These are phyloP conservation scores for Monomorium pharaonis DNA, from an alignment of 1,140 invertebrate genomes.

Conservation along the genomic window DNA sequence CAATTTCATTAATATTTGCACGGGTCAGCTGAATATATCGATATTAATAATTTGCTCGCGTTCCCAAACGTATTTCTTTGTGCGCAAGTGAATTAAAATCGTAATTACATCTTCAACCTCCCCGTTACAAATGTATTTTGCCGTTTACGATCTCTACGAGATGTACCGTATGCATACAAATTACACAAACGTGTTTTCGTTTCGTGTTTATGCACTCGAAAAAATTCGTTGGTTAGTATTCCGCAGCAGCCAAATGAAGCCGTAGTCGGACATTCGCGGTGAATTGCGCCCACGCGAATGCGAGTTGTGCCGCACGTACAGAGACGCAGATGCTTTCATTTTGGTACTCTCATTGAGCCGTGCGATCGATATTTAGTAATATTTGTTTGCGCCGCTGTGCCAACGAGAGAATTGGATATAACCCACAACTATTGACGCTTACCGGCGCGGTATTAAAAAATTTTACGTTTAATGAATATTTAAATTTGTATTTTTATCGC, in stretches of 20 bases:
- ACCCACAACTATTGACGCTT: conserved; percentile 22
- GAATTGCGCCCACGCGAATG: not conserved
- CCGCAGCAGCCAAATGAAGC: conserved; percentile 18
- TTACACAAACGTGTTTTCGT: not conserved
- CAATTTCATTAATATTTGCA: not conserved
- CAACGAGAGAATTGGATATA: not conserved
- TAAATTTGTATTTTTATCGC: not conserved
- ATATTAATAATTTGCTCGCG: not conserved
- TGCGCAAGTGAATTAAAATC: conserved; percentile 7
- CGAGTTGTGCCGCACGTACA: conserved; percentile 2
- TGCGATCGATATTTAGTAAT: conserved; percentile 53
- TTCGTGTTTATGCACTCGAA: too few species aligned
- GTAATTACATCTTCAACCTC: not conserved
- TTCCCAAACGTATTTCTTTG: not conserved
- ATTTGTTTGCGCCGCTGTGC: conserved; percentile 24
- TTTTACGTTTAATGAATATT: conserved; percentile 9
- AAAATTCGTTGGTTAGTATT: conserved; percentile 31
- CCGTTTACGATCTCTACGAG: not conserved
- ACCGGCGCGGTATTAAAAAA: conserved; percentile 2
- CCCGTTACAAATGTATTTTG: not conserved
- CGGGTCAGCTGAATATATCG: not conserved
- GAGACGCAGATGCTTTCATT: conserved; percentile 13
- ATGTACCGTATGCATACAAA: conserved; percentile 10
- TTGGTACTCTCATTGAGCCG: conserved; percentile 24
- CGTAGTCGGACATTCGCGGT: not conserved